A percentile compares a stretch with the other conserved stretches of the same genome.
Conservation (phyloP, 2,113 vertebrate species). For the Sinocyclocheilus maitianheensis region DNA sequence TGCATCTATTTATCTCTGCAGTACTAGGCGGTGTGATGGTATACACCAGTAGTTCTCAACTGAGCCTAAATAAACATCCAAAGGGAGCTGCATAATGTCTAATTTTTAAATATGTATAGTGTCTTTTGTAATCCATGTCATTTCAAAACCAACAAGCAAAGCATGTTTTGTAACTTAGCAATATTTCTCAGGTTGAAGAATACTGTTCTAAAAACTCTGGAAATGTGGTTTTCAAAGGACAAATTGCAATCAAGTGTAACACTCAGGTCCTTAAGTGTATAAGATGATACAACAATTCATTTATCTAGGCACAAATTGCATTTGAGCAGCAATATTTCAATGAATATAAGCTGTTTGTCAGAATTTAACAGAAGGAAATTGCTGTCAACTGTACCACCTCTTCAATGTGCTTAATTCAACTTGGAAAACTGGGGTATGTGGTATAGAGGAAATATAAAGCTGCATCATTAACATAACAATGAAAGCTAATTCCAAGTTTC, state of each 20-base stretch:
- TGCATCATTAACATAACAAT: neutral
- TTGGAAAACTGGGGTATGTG: neutral
- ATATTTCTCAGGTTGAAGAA: neutral
- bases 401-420: neutral
- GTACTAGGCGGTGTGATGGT: neutral
- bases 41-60: constrained; percentile 1
- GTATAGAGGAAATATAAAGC: neutral
- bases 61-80: neutral
- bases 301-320: neutral
- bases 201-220: neutral
- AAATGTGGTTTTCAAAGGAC: neutral
- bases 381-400: neutral
- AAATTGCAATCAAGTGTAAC: neutral
- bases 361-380: neutral
- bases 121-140: neutral
- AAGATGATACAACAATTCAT: neutral
- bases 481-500: neutral
- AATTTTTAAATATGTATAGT: neutral
- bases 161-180: neutral
- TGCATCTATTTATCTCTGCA: neutral
- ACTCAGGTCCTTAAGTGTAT: neutral
- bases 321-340: neutral
- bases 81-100: neutral
- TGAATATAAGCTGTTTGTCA: neutral
- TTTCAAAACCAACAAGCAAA: neutral